Evolutionary conservation across 2,888 invertebrate genomes (phyloP).

Genomic region (Atherix ibis): DNA sequence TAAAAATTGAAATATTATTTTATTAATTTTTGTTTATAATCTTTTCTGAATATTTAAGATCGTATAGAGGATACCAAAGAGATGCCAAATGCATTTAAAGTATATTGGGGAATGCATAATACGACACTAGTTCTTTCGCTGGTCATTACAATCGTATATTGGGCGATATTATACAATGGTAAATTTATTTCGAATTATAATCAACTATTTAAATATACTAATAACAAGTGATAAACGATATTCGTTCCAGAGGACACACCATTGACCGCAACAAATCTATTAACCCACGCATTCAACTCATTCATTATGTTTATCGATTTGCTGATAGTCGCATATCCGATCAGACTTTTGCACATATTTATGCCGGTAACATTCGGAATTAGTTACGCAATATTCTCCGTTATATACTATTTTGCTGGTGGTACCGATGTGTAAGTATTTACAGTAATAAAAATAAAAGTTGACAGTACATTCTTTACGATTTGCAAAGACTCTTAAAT

Average conservation of each 20-base stretch:
- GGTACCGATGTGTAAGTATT: slow-evolving; percentile 37
- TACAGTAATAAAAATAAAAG: neutral
- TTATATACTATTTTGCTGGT: slow-evolving; percentile 44
- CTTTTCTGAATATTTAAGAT: slow-evolving; percentile 16
- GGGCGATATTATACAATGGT: slow-evolving; percentile 37
- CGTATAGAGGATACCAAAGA: slow-evolving; percentile 23
- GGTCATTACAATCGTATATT: slow-evolving; percentile 59
- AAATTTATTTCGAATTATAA: slow-evolving; percentile 3
- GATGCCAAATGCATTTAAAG: slow-evolving; percentile 29
- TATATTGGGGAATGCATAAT: slow-evolving; percentile 56
- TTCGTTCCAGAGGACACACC: no score
- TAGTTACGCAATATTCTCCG: slow-evolving; percentile 39
- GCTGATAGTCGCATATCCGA: slow-evolving; percentile 53
- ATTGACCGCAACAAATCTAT: no score
- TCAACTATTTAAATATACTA: neutral
- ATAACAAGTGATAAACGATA: no score
- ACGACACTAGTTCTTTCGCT: slow-evolving; percentile 49
- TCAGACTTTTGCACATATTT: slow-evolving; percentile 47
- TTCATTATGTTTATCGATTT: slow-evolving; percentile 57
- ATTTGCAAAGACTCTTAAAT: no score
- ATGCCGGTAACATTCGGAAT: slow-evolving; percentile 44
- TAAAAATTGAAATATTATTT: no score
- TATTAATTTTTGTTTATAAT: neutral
- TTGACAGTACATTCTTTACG: neutral
- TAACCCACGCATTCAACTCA: slow-evolving; percentile 62